phyloP scores from a whole-genome alignment of 1,140 invertebrate genomes.

The Trichogramma pretiosum region DNA sequence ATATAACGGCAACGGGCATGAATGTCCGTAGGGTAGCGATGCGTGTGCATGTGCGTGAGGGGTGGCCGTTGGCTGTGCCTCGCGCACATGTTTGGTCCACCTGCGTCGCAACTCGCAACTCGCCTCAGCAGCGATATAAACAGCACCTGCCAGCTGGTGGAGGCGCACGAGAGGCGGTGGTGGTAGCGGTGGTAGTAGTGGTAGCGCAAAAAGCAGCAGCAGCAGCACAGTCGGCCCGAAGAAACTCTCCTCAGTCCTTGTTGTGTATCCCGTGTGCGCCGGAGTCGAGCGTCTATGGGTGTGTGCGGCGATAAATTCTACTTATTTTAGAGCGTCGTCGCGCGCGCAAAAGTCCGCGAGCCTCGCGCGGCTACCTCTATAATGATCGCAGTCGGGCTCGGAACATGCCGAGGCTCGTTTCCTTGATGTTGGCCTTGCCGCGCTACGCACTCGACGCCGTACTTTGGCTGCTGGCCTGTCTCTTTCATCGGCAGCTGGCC shows the following conservation, averaged over 20 bases:
- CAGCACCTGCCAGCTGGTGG: slow-evolving; percentile 8
- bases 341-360: no score
- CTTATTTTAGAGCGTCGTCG: no score
- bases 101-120: no score
- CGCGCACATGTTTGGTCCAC: background rate
- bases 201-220: no score
- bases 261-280: background rate
- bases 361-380: background rate
- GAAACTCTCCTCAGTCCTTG: no score
- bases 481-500: background rate
- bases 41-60: background rate
- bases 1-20: no score
- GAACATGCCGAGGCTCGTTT: slow-evolving; percentile 4
- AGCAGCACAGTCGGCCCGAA: background rate
- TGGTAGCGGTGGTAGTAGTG: no score
- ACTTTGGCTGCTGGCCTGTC: background rate
- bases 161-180: no score
- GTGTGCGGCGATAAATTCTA: no score
- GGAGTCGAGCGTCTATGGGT: background rate
- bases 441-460: no score
- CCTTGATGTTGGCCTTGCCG: background rate
- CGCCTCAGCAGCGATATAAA: background rate
- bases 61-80: background rate
- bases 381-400: slow-evolving; percentile 5
- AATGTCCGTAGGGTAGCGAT: no score